phyloP scores from a whole-genome alignment of 2,888 invertebrate species.

The Ophion costatus region DNA sequence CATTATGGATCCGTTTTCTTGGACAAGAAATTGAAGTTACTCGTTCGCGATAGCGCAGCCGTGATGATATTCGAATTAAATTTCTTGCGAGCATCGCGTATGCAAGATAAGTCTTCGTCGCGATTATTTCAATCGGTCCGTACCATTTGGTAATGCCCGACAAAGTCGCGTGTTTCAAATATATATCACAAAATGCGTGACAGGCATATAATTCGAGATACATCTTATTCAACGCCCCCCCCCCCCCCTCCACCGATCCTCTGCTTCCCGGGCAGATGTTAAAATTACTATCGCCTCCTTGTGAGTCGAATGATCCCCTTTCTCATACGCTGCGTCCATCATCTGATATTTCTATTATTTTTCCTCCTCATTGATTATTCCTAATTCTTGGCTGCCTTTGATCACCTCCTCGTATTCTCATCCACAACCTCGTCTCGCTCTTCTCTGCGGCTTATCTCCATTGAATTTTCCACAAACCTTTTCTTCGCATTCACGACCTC shows the following conservation, averaged over 20 bases:
- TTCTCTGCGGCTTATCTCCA: neutral
- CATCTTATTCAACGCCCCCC: slow-evolving; percentile 32
- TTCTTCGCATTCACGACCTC: neutral
- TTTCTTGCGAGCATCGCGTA: slow-evolving; percentile 10
- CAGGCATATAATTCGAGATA: slow-evolving; percentile 46
- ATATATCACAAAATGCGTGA: slow-evolving; percentile 42
- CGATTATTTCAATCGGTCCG: slow-evolving; percentile 40
- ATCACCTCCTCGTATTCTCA: neutral
- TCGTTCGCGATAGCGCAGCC: slow-evolving; percentile 24
- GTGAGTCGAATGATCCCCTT: slow-evolving; percentile 18
- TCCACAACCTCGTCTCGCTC: neutral
- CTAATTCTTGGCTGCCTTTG: neutral
- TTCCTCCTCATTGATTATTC: neutral
- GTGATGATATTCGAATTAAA: slow-evolving; percentile 39
- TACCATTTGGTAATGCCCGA: slow-evolving; percentile 10
- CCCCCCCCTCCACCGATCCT: neutral
- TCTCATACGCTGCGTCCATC: slow-evolving; percentile 17
- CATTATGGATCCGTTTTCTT: slow-evolving; percentile 21
- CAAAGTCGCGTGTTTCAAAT: slow-evolving; percentile 38
- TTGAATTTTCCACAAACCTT: neutral
- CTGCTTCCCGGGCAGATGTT: slow-evolving; percentile 11
- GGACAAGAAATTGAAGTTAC: slow-evolving; percentile 36
- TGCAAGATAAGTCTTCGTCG: neutral
- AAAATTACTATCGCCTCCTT: slow-evolving; percentile 48
- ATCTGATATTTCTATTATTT: slow-evolving; percentile 14